These are phyloP conservation scores for Anableps anableps DNA, from an alignment of 2,797 vertebrate genomes.

Conservation along the genomic window DNA sequence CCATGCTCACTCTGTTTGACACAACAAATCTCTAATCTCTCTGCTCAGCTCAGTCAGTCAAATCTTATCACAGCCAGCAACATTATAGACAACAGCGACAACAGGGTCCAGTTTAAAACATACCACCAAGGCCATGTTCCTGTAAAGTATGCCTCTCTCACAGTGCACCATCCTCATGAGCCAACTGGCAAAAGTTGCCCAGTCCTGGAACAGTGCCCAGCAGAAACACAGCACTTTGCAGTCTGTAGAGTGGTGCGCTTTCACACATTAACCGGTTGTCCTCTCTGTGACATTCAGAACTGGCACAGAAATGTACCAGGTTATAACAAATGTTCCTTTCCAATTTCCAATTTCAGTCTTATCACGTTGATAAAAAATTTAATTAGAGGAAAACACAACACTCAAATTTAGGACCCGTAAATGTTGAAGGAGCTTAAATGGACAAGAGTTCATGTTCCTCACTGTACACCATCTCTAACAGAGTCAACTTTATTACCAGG, in stretches of 20 bases:
- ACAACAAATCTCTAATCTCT: neutral
- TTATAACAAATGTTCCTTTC: conserved; percentile 9
- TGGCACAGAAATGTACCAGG: conserved; percentile 25
- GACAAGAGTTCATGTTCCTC: conserved; percentile 27
- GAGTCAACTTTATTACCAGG: conserved; percentile 40
- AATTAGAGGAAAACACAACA: neutral
- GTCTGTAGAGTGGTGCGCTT: conserved; percentile 37
- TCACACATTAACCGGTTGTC: conserved; percentile 38
- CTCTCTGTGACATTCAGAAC: conserved; percentile 34
- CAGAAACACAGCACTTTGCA: conserved; percentile 51
- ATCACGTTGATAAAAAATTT: conserved; percentile 9
- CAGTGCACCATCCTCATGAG: conserved; percentile 31
- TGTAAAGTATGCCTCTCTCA: conserved; percentile 36
- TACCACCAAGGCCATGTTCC: conserved; percentile 16
- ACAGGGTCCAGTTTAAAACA: conserved; percentile 22
- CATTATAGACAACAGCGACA: conserved; percentile 8
- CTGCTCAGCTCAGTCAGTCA: neutral
- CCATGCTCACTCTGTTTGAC: neutral
- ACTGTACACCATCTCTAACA: conserved; percentile 34
- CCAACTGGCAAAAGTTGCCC: conserved; percentile 58
- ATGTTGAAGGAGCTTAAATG: neutral
- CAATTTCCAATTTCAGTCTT: neutral
- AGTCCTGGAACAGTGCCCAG: conserved; percentile 36
- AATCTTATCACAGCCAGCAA: conserved; percentile 10
- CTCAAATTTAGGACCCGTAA: neutral